A percentile compares a stretch with the other conserved stretches of the same genome.
Conservation (phyloP, 1,140 invertebrate genomes). For the Drosophila grimshawi region DNA sequence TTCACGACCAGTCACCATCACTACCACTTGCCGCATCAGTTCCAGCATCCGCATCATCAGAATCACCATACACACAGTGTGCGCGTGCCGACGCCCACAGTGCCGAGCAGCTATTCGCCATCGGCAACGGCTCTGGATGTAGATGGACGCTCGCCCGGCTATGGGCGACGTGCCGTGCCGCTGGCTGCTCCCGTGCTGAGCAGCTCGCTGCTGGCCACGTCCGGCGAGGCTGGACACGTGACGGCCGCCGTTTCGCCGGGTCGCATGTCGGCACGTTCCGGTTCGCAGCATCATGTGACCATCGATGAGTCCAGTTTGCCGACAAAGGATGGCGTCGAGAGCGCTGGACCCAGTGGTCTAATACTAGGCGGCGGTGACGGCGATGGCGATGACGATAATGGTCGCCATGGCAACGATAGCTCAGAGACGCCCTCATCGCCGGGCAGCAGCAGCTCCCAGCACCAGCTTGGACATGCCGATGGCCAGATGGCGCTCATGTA, state of each 20-base stretch:
- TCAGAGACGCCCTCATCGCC: slow-evolving; percentile 74
- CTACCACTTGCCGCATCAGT: slow-evolving; percentile 81
- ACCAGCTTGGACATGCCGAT: slow-evolving; percentile 48
- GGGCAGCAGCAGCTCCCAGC: slow-evolving; percentile 58
- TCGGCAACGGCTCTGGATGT: slow-evolving; percentile 25
- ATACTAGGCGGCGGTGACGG: slow-evolving; percentile 65
- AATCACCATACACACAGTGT: slow-evolving; percentile 81
- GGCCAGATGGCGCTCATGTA: slow-evolving; percentile 79
- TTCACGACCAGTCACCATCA: slow-evolving; percentile 79
- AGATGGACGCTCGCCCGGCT: slow-evolving; percentile 44
- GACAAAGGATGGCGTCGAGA: slow-evolving; percentile 57
- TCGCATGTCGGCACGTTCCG: slow-evolving; percentile 68
- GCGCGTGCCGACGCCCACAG: slow-evolving; percentile 75
- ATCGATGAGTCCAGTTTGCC: slow-evolving; percentile 83
- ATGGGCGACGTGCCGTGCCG: slow-evolving; percentile 18
- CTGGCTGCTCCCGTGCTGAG: slow-evolving; percentile 13
- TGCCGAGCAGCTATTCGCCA: slow-evolving; percentile 72
- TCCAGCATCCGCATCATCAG: slow-evolving; percentile 82
- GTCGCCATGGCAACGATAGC: slow-evolving; percentile 64
- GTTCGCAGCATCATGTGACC: slow-evolving; percentile 82
- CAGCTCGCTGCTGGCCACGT: slow-evolving; percentile 26
- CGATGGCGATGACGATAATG: slow-evolving; percentile 54
- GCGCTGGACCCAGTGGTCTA: slow-evolving; percentile 60
- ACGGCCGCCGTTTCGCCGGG: slow-evolving; percentile 88
- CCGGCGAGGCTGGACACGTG: slow-evolving; percentile 20